Percentiles rank a stretch among this genome's conserved stretches.
Conservation (phyloP, 23 tunicate genomes). For the Oikopleura albicans region DNA sequence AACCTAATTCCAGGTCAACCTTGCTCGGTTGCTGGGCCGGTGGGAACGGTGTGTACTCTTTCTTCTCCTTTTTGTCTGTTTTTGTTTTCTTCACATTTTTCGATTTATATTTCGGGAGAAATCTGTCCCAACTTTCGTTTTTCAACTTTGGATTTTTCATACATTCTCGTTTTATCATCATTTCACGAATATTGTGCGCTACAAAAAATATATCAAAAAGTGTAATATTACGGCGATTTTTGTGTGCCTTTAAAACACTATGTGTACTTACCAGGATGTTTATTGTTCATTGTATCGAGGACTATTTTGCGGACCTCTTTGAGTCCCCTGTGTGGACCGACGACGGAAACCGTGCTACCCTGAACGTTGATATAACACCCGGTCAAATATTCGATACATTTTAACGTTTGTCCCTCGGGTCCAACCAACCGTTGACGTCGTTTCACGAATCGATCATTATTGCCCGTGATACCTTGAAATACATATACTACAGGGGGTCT, state of each 20-base stretch:
- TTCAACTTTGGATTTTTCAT: slow-evolving; percentile 63
- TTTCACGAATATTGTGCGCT: slow-evolving; percentile 52
- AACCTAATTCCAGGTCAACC: slow-evolving; percentile 16
- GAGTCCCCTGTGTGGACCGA: slow-evolving; percentile 62
- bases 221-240: neutral
- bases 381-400: slow-evolving; percentile 72
- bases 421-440: slow-evolving; percentile 73
- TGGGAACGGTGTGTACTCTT: slow-evolving; percentile 90
- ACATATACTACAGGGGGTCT: too few relatives aligned
- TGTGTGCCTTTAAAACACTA: neutral
- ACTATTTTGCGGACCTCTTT: slow-evolving; percentile 60
- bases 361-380: slow-evolving; percentile 67
- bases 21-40: slow-evolving; percentile 86
- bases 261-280: slow-evolving; percentile 67
- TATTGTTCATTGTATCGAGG: slow-evolving; percentile 69
- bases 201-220: neutral
- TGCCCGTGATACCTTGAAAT: slow-evolving; percentile 32
- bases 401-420: slow-evolving; percentile 65
- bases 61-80: slow-evolving; percentile 31
- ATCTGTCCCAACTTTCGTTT: slow-evolving; percentile 81
- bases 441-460: slow-evolving; percentile 60
- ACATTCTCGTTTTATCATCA: slow-evolving; percentile 84
- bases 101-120: slow-evolving; percentile 69
- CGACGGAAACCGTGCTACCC: slow-evolving; percentile 76
- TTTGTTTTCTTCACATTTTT: slow-evolving; percentile 48